Base-by-base conservation (phyloP, 2,888 invertebrate genomes). In the Mylabris sibirica region DNA sequence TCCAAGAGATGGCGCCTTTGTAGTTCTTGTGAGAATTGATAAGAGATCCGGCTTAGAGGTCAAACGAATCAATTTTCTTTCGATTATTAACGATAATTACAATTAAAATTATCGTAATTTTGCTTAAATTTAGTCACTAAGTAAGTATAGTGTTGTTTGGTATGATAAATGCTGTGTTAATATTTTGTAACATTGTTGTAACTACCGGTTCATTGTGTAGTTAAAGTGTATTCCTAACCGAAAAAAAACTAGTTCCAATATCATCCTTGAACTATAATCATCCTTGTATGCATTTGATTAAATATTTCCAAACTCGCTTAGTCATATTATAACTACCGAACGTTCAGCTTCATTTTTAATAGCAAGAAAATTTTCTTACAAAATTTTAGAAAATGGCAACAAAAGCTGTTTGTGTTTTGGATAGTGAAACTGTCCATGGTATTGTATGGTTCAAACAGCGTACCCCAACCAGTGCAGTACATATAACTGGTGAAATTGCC, bases 391-490 rank as follows among this genome's bases (percentile, higher is more conserved):
- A 80, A 78, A 91, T 90, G 90, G 85, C 89, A 70, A 82, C 84
- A 24, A 94, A 93, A 88, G 96, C 96, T 68, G 95, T 96, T 70
- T 95, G 95, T 84, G 95, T 96, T 77, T 88, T 97, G 74, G 92
- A 91, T 74, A 96, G 96, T 26, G 95, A 95, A 83, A 80, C 81
- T 41, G 93, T 94, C 44, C 90, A 89, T 77, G 97, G 97, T 74
- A 93, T 93, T 9, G 87, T 97, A 68, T 90, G 86, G 84, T 95
- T 97, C 82, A 90, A 90, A 68, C 96, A 96, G 86, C 87, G 88
- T 84, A 93, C 93, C 87, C 84, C 84, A 0, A 87, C 87, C n/a
- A 84, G 87, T n/a, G 89, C 92, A 1, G 94, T 94, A 1, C 88
- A 89, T 67, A 88, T 98, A n/a, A 90, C 90, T 38, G 98, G 98